These are phyloP conservation scores for Anolis carolinensis DNA, from an alignment of 2,113 vertebrate species.

Conservation along the genomic window DNA sequence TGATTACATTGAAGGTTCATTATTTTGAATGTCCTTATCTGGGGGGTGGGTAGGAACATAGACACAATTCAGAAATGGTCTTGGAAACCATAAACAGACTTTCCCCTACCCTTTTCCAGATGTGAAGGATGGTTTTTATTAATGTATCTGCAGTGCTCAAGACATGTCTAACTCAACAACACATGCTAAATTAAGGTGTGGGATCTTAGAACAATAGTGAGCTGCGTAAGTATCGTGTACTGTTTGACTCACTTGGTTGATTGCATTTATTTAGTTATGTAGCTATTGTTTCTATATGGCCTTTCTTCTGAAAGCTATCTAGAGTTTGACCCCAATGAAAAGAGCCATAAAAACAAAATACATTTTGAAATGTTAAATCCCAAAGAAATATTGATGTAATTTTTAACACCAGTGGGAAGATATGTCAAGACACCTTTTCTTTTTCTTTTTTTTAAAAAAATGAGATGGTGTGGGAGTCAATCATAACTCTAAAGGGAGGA, in stretches of 20 bases:
- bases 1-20: too few relatives aligned
- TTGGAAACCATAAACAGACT: too few relatives aligned
- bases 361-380: background rate
- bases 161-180: background rate
- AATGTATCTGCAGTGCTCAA: too few relatives aligned
- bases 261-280: background rate
- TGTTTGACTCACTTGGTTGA: rapidly evolving
- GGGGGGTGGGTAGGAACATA: too few relatives aligned
- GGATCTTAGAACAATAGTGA: rapidly evolving
- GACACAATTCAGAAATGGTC: too few relatives aligned
- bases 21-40: too few relatives aligned
- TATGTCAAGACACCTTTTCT: too few relatives aligned
- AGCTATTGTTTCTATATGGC: background rate
- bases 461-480: too few relatives aligned
- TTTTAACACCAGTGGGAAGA: background rate
- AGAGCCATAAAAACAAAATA: background rate
- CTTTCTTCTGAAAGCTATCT: background rate
- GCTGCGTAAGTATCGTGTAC: background rate
- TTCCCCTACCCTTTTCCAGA: too few relatives aligned
- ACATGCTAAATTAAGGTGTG: background rate
- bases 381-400: background rate
- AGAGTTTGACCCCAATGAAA: background rate
- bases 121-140: too few relatives aligned
- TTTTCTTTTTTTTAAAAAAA: too few relatives aligned
- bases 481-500: too few relatives aligned